Base-by-base conservation (phyloP, 2,797 vertebrate species). In the Tenualosa ilisha region DNA sequence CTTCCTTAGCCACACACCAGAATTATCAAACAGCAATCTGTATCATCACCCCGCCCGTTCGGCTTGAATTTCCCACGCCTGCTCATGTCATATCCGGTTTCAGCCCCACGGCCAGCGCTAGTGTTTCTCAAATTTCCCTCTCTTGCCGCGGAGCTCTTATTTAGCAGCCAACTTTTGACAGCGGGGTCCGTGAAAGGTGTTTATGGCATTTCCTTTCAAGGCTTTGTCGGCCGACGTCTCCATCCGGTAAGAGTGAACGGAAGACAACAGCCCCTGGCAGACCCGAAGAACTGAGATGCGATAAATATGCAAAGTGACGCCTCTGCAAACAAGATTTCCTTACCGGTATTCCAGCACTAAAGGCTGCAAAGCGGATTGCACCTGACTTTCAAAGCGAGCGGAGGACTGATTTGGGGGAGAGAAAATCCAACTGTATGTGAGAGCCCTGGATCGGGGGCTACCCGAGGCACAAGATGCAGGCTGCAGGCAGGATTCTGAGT, bases 21-120 rank as follows among this genome's bases (percentile, higher is more conserved):
- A 79, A 46, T 46, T 46, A 79, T 40, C 72, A 22, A 43, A 75
- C 26, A 40, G 17, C 3, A 15, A 22, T 7, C 7, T 20, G 40
- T 13, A 49, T 65, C 51, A 2, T 31, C 54, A 82, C 43, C 84
- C 83, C 81, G 82, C 72, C 88, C 82, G 51, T 40, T 81, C 63
- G 82, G 89, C 92, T 96, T 94, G 88, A 94, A 95, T 94, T 94
- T 94, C 95, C 94, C 95, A 94, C 95, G 92, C 95, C 94, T 93
- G 82, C 88, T 85, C 95, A 94, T 96, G 95, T 96, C 96, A 97
- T 93, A 96, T 96, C 95, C 95, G 95, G 94, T 95, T 93, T 94
- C 93, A 83, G 91, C 88, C 89, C 88, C 88, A 83, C 91, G 85
- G 92, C 84, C 90, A 91, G 88, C 89, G 87, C 84, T 91, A 85